phyloP scores from a whole-genome alignment of 2,888 invertebrate species.

The Lasioglossum vierecki region DNA sequence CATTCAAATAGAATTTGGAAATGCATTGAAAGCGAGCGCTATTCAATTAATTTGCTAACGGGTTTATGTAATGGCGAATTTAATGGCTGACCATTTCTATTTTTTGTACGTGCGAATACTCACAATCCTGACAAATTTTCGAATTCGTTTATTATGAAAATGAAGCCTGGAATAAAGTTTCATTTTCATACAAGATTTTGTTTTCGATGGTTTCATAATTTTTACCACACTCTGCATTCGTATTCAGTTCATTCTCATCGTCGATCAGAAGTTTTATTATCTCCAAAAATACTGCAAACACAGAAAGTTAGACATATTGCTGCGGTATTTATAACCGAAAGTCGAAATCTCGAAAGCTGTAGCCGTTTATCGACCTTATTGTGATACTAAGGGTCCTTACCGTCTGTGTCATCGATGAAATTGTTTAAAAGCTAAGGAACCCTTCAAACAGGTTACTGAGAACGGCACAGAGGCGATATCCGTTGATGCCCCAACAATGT shows the following conservation, averaged over 20 bases:
- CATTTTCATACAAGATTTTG: background rate
- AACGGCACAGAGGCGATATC: background rate
- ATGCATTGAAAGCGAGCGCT: background rate
- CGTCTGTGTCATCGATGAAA: background rate
- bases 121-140: background rate
- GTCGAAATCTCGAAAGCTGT: background rate
- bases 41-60: no score
- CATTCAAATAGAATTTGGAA: background rate
- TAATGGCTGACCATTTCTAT: background rate
- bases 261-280: no score
- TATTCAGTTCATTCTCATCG: no score
- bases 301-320: no score
- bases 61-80: no score
- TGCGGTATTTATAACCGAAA: no score
- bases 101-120: background rate
- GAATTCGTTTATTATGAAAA: background rate
- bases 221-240: no score
- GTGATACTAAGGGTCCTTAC: background rate
- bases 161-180: background rate
- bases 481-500: background rate
- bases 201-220: background rate
- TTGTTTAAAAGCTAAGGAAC: background rate
- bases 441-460: background rate
- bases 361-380: background rate
- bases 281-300: no score